These are phyloP conservation scores for Patiria pectinifera DNA, from an alignment of 53 echinoderm and acorn worm genomes.

Conservation along the genomic window DNA sequence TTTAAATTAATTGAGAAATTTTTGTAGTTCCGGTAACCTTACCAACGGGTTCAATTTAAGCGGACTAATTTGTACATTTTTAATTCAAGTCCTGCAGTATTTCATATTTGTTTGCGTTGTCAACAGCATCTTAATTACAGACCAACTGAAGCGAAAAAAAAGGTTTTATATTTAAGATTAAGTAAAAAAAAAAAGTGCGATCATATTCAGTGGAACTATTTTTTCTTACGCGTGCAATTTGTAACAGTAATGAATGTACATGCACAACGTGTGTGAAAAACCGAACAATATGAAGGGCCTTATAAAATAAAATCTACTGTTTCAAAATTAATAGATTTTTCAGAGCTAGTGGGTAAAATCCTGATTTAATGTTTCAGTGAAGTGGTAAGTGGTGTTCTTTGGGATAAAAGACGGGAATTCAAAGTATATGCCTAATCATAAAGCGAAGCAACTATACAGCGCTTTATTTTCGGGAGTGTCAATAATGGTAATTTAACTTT, in stretches of 20 bases:
- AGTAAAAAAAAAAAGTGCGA: neutral
- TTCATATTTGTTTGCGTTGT: neutral
- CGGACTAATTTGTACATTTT: neutral
- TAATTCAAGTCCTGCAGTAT: too few species aligned
- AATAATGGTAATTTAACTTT: too few species aligned
- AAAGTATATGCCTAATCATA: too few species aligned
- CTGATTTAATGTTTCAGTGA: too few species aligned
- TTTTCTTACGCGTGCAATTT: slow-evolving; percentile 3
- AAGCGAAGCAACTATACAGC: too few species aligned
- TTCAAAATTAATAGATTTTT: too few species aligned
- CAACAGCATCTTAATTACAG: neutral
- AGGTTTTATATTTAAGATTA: neutral
- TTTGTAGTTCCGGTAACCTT: neutral
- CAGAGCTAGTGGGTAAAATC: too few species aligned
- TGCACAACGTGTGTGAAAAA: neutral
- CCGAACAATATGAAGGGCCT: too few species aligned
- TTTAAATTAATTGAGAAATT: neutral
- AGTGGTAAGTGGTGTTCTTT: too few species aligned
- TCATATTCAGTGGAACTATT: neutral
- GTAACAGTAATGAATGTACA: neutral
- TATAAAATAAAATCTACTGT: too few species aligned
- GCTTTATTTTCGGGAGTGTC: too few species aligned
- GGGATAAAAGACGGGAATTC: too few species aligned
- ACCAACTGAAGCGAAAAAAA: neutral
- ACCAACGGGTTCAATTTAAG: neutral